A percentile compares a stretch with the other conserved stretches of the same genome.
Evolutionary conservation across 2,797 vertebrate genomes (phyloP).

Genomic region (Pelobates cultripes): DNA sequence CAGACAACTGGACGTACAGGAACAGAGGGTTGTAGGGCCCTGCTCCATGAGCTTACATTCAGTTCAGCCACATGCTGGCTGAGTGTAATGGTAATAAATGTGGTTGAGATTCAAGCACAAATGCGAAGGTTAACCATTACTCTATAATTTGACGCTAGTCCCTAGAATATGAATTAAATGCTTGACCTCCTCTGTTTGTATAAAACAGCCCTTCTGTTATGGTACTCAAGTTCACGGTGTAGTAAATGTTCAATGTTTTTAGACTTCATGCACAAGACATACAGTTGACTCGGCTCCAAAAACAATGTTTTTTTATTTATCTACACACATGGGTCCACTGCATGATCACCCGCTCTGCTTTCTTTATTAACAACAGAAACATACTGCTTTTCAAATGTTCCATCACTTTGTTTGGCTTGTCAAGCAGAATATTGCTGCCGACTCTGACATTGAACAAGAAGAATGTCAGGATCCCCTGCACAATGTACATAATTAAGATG

Average conservation of each 20-base stretch:
- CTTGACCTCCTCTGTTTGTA: too few relatives aligned
- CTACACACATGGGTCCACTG: background rate
- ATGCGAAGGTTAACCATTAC: too few relatives aligned
- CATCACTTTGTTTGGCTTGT: background rate
- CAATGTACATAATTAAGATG: background rate
- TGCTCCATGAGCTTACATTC: too few relatives aligned
- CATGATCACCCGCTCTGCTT: background rate
- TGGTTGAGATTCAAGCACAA: too few relatives aligned
- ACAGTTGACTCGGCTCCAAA: background rate
- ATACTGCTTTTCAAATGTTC: background rate
- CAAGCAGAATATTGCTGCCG: background rate
- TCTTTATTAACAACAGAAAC: background rate
- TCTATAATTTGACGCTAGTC: too few relatives aligned
- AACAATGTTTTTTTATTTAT: background rate
- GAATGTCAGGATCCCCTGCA: background rate
- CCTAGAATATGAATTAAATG: too few relatives aligned
- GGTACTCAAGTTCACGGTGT: too few relatives aligned
- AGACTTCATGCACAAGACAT: background rate
- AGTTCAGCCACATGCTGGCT: too few relatives aligned
- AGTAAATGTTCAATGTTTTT: background rate
- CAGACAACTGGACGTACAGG: too few relatives aligned
- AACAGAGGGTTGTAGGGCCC: too few relatives aligned
- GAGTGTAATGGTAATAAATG: too few relatives aligned
- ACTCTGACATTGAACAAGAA: background rate
- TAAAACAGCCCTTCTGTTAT: too few relatives aligned